phyloP scores from a whole-genome alignment of 2,113 vertebrate species.

The Columba livia region DNA sequence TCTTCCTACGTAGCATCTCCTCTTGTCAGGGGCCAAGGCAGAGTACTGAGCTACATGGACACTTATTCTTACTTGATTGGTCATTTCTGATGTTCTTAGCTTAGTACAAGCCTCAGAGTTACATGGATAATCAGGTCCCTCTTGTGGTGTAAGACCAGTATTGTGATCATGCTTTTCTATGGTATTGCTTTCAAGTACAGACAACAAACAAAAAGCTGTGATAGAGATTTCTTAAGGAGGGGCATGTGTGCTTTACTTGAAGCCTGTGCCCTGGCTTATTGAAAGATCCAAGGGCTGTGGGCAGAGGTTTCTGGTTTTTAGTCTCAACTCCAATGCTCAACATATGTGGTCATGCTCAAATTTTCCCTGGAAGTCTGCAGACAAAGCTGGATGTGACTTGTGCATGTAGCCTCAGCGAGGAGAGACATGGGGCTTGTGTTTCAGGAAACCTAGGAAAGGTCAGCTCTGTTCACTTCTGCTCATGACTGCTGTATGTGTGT shows the following conservation, averaged over 20 bases:
- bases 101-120: background rate
- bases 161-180: background rate
- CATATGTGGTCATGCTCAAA: background rate
- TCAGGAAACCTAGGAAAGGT: background rate
- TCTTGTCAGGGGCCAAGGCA: background rate
- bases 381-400: background rate
- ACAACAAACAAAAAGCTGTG: background rate
- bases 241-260: background rate
- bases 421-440: background rate
- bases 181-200: rapidly evolving
- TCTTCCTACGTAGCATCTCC: background rate
- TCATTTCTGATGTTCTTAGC: background rate
- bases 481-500: rapidly evolving
- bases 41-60: background rate
- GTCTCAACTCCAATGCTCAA: background rate
- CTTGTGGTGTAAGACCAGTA: constrained; percentile 14
- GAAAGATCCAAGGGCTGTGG: background rate
- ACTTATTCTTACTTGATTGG: rapidly evolving
- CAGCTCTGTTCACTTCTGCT: background rate
- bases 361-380: background rate
- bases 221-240: background rate
- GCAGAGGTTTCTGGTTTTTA: background rate
- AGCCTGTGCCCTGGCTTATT: background rate
- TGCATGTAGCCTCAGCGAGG: background rate
- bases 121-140: background rate